Percentiles rank a stretch among this genome's conserved stretches.
phyloP scores from a whole-genome alignment of 2,797 vertebrate species.

The Vireo griseus region DNA sequence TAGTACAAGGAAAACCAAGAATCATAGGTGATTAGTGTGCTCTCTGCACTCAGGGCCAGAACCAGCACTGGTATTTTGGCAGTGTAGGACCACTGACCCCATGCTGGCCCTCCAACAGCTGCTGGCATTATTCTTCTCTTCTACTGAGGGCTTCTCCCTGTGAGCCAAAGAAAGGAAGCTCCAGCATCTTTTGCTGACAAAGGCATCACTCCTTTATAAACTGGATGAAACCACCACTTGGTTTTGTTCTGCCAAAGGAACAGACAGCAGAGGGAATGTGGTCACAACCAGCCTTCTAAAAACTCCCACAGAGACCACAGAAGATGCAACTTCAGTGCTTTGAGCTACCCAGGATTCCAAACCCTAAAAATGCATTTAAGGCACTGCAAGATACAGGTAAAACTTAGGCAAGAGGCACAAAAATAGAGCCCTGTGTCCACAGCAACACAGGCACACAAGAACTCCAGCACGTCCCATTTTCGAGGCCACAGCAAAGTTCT shows the following conservation, averaged over 20 bases:
- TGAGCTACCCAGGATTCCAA: background rate
- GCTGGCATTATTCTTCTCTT: background rate
- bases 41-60: background rate
- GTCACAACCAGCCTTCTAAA: background rate
- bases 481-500: background rate
- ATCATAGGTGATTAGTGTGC: background rate
- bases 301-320: background rate
- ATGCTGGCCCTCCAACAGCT: background rate
- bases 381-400: background rate
- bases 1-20: background rate
- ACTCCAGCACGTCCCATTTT: rapidly evolving
- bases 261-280: background rate
- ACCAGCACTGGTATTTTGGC: background rate
- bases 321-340: background rate
- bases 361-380: background rate
- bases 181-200: background rate
- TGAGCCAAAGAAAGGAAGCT: background rate
- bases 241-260: background rate
- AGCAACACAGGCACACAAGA: background rate
- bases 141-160: background rate
- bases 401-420: background rate
- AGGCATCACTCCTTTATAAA: background rate
- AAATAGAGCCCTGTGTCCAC: background rate
- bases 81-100: rapidly evolving
- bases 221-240: background rate